These are phyloP conservation scores for Acanthochromis polyacanthus DNA, from an alignment of 2,113 vertebrate genomes.

Conservation along the genomic window DNA sequence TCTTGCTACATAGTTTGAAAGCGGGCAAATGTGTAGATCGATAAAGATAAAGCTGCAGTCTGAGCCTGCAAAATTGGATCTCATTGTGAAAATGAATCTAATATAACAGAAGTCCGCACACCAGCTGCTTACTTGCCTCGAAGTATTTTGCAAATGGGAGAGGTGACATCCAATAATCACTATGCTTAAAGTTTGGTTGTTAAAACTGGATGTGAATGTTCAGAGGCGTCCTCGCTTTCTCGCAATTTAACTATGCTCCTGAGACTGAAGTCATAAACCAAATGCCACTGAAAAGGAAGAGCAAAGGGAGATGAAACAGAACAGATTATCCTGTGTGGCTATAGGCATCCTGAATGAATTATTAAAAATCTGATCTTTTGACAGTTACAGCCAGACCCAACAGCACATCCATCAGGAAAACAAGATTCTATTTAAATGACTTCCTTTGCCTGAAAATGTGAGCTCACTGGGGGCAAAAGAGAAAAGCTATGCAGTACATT, in stretches of 20 bases:
- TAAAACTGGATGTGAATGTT: too few species aligned
- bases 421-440: background rate
- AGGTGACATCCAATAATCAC: too few species aligned
- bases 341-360: background rate
- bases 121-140: too few species aligned
- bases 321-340: background rate
- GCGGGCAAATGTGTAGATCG: too few species aligned
- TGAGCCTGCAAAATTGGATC: too few species aligned
- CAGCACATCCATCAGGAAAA: background rate
- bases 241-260: fast-evolving
- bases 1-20: too few species aligned
- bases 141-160: too few species aligned
- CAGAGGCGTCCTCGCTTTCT: too few species aligned
- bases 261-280: background rate
- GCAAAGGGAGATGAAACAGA: background rate
- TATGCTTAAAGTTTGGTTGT: too few species aligned
- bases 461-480: background rate
- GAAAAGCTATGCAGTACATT: background rate
- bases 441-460: constrained; percentile 1
- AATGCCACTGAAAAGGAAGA: background rate
- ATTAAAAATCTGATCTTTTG: background rate
- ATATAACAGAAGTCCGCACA: too few species aligned
- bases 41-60: too few species aligned
- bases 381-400: background rate
- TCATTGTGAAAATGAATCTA: too few species aligned